Percentiles rank a stretch among this genome's conserved stretches.
These are phyloP conservation scores for Pandemis heparana DNA, from an alignment of 2,888 invertebrate species.

Conservation along the genomic window DNA sequence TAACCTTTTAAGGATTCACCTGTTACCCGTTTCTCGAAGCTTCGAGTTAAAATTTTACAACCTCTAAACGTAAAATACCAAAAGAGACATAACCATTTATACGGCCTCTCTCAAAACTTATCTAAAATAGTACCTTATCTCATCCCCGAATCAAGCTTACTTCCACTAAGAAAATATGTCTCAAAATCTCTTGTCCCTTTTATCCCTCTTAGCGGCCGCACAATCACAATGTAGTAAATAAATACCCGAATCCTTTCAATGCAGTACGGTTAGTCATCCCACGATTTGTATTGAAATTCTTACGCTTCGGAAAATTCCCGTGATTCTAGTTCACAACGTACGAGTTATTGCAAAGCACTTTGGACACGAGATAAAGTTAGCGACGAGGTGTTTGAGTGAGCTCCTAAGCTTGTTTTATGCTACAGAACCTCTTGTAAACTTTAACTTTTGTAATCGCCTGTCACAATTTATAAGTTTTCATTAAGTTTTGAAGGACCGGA, in stretches of 20 bases:
- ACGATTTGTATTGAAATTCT: constrained; percentile 67
- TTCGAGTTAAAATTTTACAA: no score
- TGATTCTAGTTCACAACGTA: constrained; percentile 46
- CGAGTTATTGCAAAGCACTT: constrained; percentile 42
- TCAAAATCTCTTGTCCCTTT: background rate
- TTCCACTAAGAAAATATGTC: constrained; percentile 4
- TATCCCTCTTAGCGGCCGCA: background rate
- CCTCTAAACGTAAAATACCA: no score
- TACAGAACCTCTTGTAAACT: no score
- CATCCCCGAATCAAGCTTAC: background rate
- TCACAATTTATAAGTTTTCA: no score
- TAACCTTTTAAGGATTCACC: no score
- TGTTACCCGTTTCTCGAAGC: no score
- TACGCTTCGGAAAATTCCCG: constrained; percentile 60
- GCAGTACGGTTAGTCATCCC: constrained; percentile 47
- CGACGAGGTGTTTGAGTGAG: background rate
- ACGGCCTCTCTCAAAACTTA: no score
- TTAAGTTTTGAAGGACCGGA: no score
- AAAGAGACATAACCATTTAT: no score
- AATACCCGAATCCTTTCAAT: constrained; percentile 49
- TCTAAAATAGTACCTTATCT: no score
- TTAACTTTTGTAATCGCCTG: no score
- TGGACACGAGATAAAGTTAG: constrained; percentile 33
- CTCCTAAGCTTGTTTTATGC: background rate
- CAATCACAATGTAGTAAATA: constrained; percentile 46